phyloP scores from a whole-genome alignment of 1,140 invertebrate genomes.

The Drosophila repletoides region DNA sequence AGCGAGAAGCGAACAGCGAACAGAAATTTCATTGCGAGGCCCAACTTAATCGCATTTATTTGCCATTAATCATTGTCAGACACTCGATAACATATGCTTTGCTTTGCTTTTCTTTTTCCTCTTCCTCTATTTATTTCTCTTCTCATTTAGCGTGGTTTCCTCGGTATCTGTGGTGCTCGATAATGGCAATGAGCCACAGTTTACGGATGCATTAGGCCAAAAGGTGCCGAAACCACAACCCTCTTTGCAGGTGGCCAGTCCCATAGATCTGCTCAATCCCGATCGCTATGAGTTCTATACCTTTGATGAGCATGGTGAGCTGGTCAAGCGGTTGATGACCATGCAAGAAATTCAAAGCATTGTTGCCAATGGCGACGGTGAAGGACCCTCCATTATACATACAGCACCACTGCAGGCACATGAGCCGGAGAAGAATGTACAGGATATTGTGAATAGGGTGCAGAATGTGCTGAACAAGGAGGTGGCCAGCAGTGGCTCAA shows the following conservation, averaged over 20 bases:
- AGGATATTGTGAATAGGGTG: constrained; percentile 90
- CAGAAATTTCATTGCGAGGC: too few species aligned
- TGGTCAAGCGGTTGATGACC: constrained; percentile 91
- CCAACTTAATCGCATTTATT: constrained; percentile 38
- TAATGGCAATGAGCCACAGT: constrained; percentile 84
- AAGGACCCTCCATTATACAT: constrained; percentile 84
- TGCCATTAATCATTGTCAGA: constrained; percentile 48
- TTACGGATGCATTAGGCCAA: constrained; percentile 86
- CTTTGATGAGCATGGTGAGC: constrained; percentile 90
- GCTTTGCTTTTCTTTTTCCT: not conserved
- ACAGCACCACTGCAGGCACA: constrained; percentile 82
- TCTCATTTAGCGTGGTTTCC: constrained; percentile 84
- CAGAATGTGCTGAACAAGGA: constrained; percentile 91
- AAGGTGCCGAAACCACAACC: constrained; percentile 84
- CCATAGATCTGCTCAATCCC: constrained; percentile 88
- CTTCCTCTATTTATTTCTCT: not conserved
- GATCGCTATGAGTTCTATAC: constrained; percentile 93
- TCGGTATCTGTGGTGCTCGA: constrained; percentile 86
- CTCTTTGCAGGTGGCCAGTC: constrained; percentile 86
- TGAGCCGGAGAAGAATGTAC: constrained; percentile 86
- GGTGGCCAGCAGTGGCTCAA: constrained; percentile 85
- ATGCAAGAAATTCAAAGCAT: constrained; percentile 91
- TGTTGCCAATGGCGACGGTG: constrained; percentile 89
- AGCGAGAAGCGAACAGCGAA: too few species aligned
- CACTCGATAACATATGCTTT: constrained; percentile 36